Conservation (phyloP, 2,113 vertebrate genomes). For the western clawed frog (Xenopus tropicalis) region UCB_Xtro_10.0 CM004445.2:49211501-49212000, state of each 20-base stretch:
- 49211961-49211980: conserved; percentile 34
- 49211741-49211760: conserved; percentile 36
- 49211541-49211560: too few species aligned
- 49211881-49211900: conserved; percentile 5
- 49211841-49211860: neutral
- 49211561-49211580: too few species aligned
- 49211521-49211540: too few species aligned
- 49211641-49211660: conserved; percentile 11
- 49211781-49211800: conserved; percentile 1
- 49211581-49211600: neutral
- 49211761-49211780: conserved; percentile 19
- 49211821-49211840: conserved; percentile 13
- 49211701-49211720: conserved; percentile 24
- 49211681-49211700: conserved; percentile 8
- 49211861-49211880: neutral
- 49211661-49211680: conserved; percentile 30
- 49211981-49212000: conserved; percentile 23
- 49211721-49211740: conserved; percentile 28
- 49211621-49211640: neutral
- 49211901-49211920: neutral
- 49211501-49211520: too few species aligned
- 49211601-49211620: neutral
- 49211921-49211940: neutral
- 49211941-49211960: conserved; percentile 13
- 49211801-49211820: conserved; percentile 17